These are phyloP conservation scores for Ambastaia sidthimunki DNA, from an alignment of 2,797 vertebrate species.

Conservation along the genomic window DNA sequence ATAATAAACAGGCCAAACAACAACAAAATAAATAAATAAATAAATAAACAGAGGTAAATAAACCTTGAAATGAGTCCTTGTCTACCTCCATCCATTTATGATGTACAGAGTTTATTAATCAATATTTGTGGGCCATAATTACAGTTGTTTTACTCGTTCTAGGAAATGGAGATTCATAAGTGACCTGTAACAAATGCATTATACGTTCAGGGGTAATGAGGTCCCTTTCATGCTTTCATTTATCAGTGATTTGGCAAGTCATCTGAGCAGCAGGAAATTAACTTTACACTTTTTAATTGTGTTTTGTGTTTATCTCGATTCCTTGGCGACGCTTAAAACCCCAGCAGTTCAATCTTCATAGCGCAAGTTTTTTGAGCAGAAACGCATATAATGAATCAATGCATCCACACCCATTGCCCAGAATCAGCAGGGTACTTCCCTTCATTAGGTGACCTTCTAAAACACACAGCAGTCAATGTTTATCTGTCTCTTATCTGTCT, in stretches of 20 bases:
- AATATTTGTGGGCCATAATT: conserved; percentile 92
- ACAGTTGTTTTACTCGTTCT: conserved; percentile 84
- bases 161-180: conserved; percentile 94
- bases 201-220: conserved; percentile 85
- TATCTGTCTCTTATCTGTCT: conserved; percentile 35
- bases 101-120: conserved; percentile 90
- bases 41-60: conserved; percentile 68
- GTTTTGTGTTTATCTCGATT: conserved; percentile 66
- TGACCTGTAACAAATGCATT: conserved; percentile 87
- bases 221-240: conserved; percentile 83
- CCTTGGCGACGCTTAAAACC: conserved; percentile 53
- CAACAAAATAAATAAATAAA: conserved; percentile 50
- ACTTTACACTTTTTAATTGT: conserved; percentile 71
- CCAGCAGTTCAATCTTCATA: conserved; percentile 57
- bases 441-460: conserved; percentile 69
- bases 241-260: conserved; percentile 90
- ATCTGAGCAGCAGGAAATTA: conserved; percentile 74
- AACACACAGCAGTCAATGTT: conserved; percentile 60
- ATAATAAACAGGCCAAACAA: conserved; percentile 73
- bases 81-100: conserved; percentile 78
- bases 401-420: conserved; percentile 51
- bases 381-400: conserved; percentile 63
- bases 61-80: conserved; percentile 77
- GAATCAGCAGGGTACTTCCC: conserved; percentile 61
- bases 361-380: conserved; percentile 62